Evolutionary conservation across 2,888 invertebrate species (phyloP).

Genomic region (Xylota sylvarum): DNA sequence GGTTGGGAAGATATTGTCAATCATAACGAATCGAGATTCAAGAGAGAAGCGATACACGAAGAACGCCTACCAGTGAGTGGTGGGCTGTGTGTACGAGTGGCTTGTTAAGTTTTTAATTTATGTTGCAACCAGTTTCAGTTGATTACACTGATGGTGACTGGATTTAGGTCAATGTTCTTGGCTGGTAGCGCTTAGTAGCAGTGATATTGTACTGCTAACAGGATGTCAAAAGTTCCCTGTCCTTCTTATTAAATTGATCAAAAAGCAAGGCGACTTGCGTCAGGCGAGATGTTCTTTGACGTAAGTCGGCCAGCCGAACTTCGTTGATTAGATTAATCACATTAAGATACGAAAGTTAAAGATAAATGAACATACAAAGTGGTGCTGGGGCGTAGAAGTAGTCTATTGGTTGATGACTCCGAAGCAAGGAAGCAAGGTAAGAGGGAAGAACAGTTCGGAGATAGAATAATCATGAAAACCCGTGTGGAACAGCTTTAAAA

Average conservation of each 20-base stretch:
- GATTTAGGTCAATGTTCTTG: constrained; percentile 51
- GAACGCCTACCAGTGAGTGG: constrained; percentile 7
- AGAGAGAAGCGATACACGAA: not conserved
- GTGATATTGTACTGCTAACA: not conserved
- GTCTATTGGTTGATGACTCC: constrained; percentile 1
- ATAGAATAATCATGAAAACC: not conserved
- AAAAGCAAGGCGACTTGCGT: constrained; percentile 15
- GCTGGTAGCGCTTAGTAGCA: not conserved
- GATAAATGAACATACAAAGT: constrained; percentile 17
- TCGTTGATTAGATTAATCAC: constrained; percentile 43
- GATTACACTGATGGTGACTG: not conserved
- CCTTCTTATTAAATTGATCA: constrained; percentile 25
- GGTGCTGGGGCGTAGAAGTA: not conserved
- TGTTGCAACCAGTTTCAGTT: constrained; percentile 32
- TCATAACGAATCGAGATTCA: constrained; percentile 1
- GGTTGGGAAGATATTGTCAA: constrained; percentile 29
- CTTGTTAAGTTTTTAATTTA: constrained; percentile 3
- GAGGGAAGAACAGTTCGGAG: not conserved
- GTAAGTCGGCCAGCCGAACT: constrained; percentile 8
- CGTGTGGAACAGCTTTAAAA: not conserved
- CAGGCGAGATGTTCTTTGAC: constrained; percentile 24
- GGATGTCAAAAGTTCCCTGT: constrained; percentile 23
- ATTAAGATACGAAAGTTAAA: constrained; percentile 38
- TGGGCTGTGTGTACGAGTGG: constrained; percentile 3
- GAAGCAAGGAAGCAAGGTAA: not conserved